Base-by-base conservation (phyloP, 2,888 invertebrate genomes). In the Tortricodes alternella region DNA sequence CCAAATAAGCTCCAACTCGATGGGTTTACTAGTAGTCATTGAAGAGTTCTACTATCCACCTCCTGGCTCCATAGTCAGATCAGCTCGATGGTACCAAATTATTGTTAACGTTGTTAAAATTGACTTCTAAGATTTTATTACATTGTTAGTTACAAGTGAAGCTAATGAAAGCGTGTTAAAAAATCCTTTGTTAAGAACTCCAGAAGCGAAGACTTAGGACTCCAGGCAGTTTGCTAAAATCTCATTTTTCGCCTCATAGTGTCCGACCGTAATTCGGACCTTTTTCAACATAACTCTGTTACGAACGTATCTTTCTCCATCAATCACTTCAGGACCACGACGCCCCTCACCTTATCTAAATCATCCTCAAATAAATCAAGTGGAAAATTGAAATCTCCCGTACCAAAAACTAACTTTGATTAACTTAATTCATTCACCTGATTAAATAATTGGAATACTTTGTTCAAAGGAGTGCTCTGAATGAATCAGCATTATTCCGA, bases 351-450 rank as follows among this genome's bases (percentile, higher is more conserved):
- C 65, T 76, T 79, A 80, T 81, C 82, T 75, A 71, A 79, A 76
- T 76, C 75, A 78, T 76, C 71, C 73, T 72, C 64, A 71, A 77
- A 81, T 81, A 81, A 86, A 86, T 88, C 85, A 85, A 73, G 75
- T 76, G 83, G 82, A 85, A 87, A 89, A 87, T 88, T 87, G 82
- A 85, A 87, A 86, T 75, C 70, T 70, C 61, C 65, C 62, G 32
- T 66, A 71, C 74, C 66, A 68, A 71, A 73, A 73, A 73, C 74
- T 75, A 77, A 80, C 76, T 83, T 83, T 79, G 73, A 81, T 81
- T 76, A 79, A 81, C 72, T 65, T 64, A 64, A 73, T 76, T 73
- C 72, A 64, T 69, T 73, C 64, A 68, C 64, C 68, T 78, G 72
- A 76, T 80, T 76, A 70, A 75, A 76, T 53, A 75, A 75, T 73